A percentile compares a stretch with the other conserved stretches of the same genome.
Evolutionary conservation across 2,113 vertebrate species (phyloP).

Genomic region (Ginglymostoma cirratum): DNA sequence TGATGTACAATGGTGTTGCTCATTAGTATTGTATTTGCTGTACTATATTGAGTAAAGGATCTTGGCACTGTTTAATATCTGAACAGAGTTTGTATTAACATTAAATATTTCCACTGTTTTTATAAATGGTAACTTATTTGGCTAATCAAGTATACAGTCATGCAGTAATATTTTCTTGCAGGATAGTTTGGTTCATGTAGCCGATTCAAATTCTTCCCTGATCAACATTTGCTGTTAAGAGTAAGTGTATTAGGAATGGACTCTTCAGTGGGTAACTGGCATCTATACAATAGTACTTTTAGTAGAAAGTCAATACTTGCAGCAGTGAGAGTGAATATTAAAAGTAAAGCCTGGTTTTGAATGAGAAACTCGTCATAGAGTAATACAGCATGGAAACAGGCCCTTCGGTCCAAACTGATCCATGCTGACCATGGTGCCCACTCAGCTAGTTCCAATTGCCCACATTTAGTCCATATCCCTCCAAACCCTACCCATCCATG

Average conservation of each 20-base stretch:
- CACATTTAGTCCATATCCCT: no score
- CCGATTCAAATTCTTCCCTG: neutral
- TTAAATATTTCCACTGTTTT: neutral
- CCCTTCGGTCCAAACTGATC: no score
- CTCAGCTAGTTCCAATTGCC: no score
- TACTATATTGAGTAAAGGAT: slow-evolving; percentile 6
- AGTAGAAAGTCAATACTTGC: no score
- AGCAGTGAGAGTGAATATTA: no score
- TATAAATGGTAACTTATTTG: neutral
- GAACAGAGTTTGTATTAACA: neutral
- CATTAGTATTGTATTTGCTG: neutral
- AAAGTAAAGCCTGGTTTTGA: no score
- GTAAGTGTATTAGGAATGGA: neutral
- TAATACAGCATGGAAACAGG: no score
- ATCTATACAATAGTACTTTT: no score
- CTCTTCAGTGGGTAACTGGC: neutral
- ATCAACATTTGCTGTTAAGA: neutral
- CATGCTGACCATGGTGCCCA: no score
- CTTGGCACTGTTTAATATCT: neutral
- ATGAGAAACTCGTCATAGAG: no score
- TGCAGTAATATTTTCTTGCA: neutral
- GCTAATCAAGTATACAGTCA: neutral
- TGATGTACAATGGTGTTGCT: neutral
- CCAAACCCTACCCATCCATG: no score
- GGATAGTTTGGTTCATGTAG: neutral